These are phyloP conservation scores for Acheta domesticus DNA, from an alignment of 2,888 invertebrate genomes.

Conservation along the genomic window DNA sequence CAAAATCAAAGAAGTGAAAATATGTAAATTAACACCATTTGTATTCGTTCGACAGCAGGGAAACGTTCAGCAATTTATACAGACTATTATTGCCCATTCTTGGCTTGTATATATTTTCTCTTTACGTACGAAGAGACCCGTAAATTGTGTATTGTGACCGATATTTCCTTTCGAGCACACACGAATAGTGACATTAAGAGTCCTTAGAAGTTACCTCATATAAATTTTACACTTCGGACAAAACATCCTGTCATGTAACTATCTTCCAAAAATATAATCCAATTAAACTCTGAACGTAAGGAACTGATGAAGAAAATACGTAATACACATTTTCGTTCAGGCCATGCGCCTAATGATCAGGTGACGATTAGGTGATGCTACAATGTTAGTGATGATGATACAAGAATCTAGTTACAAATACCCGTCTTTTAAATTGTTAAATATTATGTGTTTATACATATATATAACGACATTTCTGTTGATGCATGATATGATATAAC, in stretches of 20 bases:
- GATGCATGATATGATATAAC: constrained; percentile 18
- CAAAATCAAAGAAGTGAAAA: too few relatives aligned
- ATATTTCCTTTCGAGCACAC: constrained; percentile 12
- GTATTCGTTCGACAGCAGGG: neutral
- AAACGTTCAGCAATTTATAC: neutral
- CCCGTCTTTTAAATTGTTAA: constrained; percentile 18
- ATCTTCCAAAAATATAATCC: constrained; percentile 8
- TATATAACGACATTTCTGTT: constrained; percentile 18
- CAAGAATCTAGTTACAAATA: neutral
- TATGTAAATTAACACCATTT: too few relatives aligned
- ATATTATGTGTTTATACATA: neutral
- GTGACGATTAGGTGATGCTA: neutral
- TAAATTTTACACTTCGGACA: constrained; percentile 24
- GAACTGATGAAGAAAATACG: neutral
- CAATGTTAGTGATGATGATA: constrained; percentile 2
- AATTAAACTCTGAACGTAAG: constrained; percentile 18
- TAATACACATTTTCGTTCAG: constrained; percentile 1
- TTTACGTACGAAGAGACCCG: constrained; percentile 9
- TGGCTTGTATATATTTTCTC: constrained; percentile 18
- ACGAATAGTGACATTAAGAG: constrained; percentile 10
- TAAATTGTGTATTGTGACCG: constrained; percentile 18
- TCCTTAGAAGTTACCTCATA: constrained; percentile 12
- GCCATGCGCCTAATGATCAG: neutral
- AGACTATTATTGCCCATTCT: neutral
- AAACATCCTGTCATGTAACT: constrained; percentile 19